Base-by-base conservation (phyloP, 2,888 invertebrate genomes). In the Tridacna gigas region DNA sequence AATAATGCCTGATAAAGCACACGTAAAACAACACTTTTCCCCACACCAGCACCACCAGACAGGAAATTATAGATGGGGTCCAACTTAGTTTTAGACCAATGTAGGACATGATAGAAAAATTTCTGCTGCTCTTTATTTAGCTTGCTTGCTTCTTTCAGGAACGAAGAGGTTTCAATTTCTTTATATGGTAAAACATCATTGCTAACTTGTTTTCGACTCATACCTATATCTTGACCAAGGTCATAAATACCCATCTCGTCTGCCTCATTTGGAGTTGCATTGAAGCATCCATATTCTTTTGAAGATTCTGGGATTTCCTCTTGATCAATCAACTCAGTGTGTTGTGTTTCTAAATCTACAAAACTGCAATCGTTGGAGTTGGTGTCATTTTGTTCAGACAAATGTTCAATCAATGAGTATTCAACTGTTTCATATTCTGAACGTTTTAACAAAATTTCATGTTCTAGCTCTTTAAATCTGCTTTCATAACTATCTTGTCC, bases 1-100 rank as follows among this genome's bases (percentile, higher is more conserved):
- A 63, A 7, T 60, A 79, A 61, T 25, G 79, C 79, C 28, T 82
- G 82, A 75, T 79, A 82, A 18, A 82, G 28, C 18, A 71, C 80
- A 37, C 37, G 74, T 45, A 78, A 71, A 22, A 88, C 66, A 63
- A 83, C 71, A 73, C 80, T 80, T 71, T 88, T 88, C 13, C 86
- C 86, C 65, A 88, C 86, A 67, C 84, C 88, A 60, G 82, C 88
- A n/a, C 86, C 88, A 69, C 88, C 86, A 71, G 77, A 77, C 13
- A 88, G 65, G 63, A 88, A 88, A 22, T 65, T 74, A 71, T 82
- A 83, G 25, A 86, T 60, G 25, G 84, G 86, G 15, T 51, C 67
- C 26, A 60, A 65, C 25, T 48, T 60, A 22, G 84, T 86, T 79
- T 84, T 88, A 20, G 74, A 12, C 60, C 60, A 48, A 51, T 75